Conservation (phyloP, 64 coral and sea anemone genomes). For the Montipora sp. region DNA sequence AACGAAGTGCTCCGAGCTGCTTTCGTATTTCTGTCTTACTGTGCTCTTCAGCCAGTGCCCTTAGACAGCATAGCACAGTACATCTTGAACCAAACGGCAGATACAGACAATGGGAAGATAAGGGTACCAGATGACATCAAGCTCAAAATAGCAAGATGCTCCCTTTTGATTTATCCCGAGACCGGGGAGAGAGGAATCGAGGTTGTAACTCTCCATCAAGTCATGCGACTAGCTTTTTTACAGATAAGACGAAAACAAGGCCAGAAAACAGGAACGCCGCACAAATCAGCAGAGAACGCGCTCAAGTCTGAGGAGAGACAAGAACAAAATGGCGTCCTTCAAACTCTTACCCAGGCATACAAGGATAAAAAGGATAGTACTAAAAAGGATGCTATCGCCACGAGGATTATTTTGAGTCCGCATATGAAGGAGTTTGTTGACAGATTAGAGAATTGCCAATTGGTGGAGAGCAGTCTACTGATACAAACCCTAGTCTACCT, state of each 20-base stretch:
- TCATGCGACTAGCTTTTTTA: slow-evolving; percentile 75
- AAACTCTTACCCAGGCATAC: slow-evolving; percentile 26
- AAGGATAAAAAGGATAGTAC: not conserved
- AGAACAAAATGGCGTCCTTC: slow-evolving; percentile 19
- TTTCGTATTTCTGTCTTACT: slow-evolving; percentile 87
- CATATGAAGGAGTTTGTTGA: slow-evolving; percentile 74
- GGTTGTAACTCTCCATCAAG: slow-evolving; percentile 87
- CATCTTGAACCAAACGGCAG: slow-evolving; percentile 26
- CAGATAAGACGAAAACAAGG: slow-evolving; percentile 58
- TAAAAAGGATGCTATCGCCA: slow-evolving; percentile 42
- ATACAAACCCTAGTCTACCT: slow-evolving; percentile 64
- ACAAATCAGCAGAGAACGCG: not conserved
- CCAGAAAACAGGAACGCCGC: not conserved
- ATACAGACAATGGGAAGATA: not conserved
- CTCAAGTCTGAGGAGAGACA: not conserved
- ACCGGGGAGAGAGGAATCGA: slow-evolving; percentile 77
- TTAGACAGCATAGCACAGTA: slow-evolving; percentile 74
- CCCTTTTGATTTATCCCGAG: slow-evolving; percentile 82
- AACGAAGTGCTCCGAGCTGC: slow-evolving; percentile 66
- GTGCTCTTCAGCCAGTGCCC: slow-evolving; percentile 78
- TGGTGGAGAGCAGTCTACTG: slow-evolving; percentile 17
- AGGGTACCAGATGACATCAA: slow-evolving; percentile 69
- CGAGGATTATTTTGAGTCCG: slow-evolving; percentile 73
- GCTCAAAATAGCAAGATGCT: slow-evolving; percentile 81
- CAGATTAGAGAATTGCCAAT: not conserved